A percentile compares a stretch with the other conserved stretches of the same genome.
These are phyloP conservation scores for Chamaetylas fuelleborni DNA, from an alignment of 2,113 vertebrate genomes.

Conservation along the genomic window DNA sequence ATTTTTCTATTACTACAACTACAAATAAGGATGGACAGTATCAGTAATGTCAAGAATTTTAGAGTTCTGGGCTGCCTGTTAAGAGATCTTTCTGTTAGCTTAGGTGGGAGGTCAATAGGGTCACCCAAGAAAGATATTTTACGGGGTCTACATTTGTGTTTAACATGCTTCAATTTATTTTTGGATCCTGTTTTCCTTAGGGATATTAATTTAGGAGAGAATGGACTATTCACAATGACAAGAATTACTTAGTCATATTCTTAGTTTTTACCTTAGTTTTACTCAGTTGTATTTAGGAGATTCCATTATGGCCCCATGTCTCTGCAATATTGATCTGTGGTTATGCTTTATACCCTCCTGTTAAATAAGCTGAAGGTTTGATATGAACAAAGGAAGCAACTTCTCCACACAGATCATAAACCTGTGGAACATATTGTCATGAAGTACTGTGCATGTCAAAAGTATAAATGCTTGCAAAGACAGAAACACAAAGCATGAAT, in stretches of 20 bases:
- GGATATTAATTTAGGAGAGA: not conserved
- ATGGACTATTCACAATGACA: not conserved
- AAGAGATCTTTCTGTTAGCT: not conserved
- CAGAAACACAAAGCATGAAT: not conserved
- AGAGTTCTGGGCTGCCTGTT: not conserved
- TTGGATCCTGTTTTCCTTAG: not conserved
- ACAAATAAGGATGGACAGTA: not conserved
- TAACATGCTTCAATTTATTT: not conserved
- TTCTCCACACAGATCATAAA: not conserved
- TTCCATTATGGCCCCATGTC: not conserved
- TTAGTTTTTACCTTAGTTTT: not conserved
- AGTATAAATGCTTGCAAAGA: not conserved
- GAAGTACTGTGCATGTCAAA: not conserved
- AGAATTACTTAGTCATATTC: not conserved
- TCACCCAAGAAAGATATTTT: not conserved
- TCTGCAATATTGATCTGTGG: not conserved
- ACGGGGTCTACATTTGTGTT: not conserved
- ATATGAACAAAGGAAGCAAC: not conserved
- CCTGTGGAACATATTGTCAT: not conserved
- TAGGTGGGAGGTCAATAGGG: not conserved
- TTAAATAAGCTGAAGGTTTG: not conserved
- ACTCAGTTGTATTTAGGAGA: not conserved
- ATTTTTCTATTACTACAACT: not conserved
- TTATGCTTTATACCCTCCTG: not conserved
- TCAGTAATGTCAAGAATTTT: not conserved